Evolutionary conservation across 2,888 invertebrate genomes (phyloP), one percentile per base, ranked within the genome.

Genomic region (Athalia cordata): DNA sequence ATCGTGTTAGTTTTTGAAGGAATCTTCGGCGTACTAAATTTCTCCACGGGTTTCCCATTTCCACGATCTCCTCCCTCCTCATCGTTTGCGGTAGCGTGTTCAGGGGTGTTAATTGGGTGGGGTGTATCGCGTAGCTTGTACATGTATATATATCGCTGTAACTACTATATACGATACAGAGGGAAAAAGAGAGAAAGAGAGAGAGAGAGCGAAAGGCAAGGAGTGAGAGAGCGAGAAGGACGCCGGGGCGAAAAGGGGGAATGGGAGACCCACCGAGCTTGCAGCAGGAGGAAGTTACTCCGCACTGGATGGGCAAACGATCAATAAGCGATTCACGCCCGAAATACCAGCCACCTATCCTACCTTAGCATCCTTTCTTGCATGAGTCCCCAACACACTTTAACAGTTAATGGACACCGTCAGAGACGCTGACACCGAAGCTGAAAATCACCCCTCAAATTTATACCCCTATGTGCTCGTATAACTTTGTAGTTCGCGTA

Each of bases 31-130:
- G 29, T 29, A 29, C 55, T 8, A 67, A 70, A 70, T 43, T 70
- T 70, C 70, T 70, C 70, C 29, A n/a, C n/a, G 45, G 49, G 47
- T 13, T 29, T 29, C 29, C 29, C 29, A 29, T 29, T 15, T 9
- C 72, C 47, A 11, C 72, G 55, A 55, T 13, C 13, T 62, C 62
- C 13, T 15, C 62, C 62, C 62, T n/a, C 13, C 82, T 79, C 84
- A 64, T 75, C 62, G 55, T 49, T 52, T 83, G 84, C 82, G 85
- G 85, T 84, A 82, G 86, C 84, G 85, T 85, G 86, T 86, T 86
- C 85, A 86, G 85, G 86, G 87, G 87, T 86, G 87, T 85, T 86
- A 86, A 87, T 87, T 86, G 87, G 86, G 85, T 86, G 86, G 75
- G 75, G 87, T 86, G 86, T 86, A 87, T 86, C 86, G 84, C 84